Base-by-base conservation (phyloP, 2,113 vertebrate genomes). In the Sigmodon hispidus region DNA sequence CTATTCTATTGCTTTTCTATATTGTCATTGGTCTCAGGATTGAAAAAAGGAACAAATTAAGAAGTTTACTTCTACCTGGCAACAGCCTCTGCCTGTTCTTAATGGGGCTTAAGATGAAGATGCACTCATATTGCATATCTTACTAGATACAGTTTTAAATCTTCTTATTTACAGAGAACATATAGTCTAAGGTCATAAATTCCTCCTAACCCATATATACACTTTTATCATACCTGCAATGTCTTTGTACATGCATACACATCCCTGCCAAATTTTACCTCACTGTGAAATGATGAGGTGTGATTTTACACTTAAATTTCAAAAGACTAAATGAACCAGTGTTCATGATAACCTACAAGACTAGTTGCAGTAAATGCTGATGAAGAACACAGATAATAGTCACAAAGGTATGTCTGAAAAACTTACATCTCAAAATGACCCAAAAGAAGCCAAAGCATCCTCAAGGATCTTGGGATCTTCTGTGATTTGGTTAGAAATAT, bases 231-330 rank as follows among this genome's bases (percentile, higher is more conserved):
- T 1, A 16, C 84, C 12, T 77, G 7, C 43, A 88, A 12, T 76
- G 15, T 55, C 4, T 8, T 19, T n/a, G 1, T 19, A 2, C 36
- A 6, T 31, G 11, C 19, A 43, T 6, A 0, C 10, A 61, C 22
- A 48, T 48, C 1, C 40, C 3, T 36, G 8, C n/a, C 34, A 88
- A 36, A 17, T 34, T 86, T 89, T 75, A 26, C 21, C 29, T 69
- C n/a, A 31, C 29, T n/a, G 5, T 40, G 21, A 34, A 48, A 72
- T 50, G 36, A 34, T 45, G 48, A 61, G 0, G 24, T 19, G 8
- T 8, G 11, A 13, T 4, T 45, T 59, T 50, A 7, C 21, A 87
- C 6, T 61, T 80, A 59, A 43, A 67, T 80, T n/a, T 87, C 26
- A 22, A 36, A 22, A 63, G 22, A 61, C 1, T 2, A 50, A 7